Base-by-base conservation (phyloP, 53 echinoderm and acorn worm genomes). In the Holothuria scabra region DNA sequence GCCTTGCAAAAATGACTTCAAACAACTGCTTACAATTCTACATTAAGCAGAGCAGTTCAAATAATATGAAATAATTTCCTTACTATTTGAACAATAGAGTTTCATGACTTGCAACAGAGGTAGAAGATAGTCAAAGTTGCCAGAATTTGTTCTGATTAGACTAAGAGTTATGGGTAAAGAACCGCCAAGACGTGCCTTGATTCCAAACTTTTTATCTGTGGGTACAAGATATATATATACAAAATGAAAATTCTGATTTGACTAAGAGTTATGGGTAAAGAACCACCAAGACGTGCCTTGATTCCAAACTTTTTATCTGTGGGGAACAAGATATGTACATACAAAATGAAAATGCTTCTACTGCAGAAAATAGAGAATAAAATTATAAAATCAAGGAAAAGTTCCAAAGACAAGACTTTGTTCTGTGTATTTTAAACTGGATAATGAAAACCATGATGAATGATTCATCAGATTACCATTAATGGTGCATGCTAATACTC, bases 241-340 rank as follows among this genome's bases (percentile, higher is more conserved):
- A 46, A 69, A 52, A 52, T 48, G 18, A 18, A 52, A n/a, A 16
- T 65, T 55, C 11, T 29, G 1, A 64, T 18, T 64, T n/a, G 84
- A 44, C 89, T 85, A 69, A 96, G 60, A 19, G 97, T 96, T 64
- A 96, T 94, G 32, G 97, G 84, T 46, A 96, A 79, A 28, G 94
- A 94, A 10, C 97, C 97, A 49, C 91, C 88, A 11, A 96, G 83
- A 8, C 97, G 85, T 7, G 97, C 92, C 87, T 96, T 96, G 59
- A 96, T 94, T 7, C 94, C 97, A 90, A 96, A 94, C 66, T 96
- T 96, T 35, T 94, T 92, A 90, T 96, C 97, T 96, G 86, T 32
- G n/a, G 21, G 52, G 18, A 3, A 18, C 14, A 52, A 18, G 52
- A 41, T 41, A 41, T 41, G 7, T n/a, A n/a, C n/a, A n/a, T n/a